Base-by-base conservation (phyloP, 2,888 invertebrate species). In the Hoplodrina ambigua region DNA sequence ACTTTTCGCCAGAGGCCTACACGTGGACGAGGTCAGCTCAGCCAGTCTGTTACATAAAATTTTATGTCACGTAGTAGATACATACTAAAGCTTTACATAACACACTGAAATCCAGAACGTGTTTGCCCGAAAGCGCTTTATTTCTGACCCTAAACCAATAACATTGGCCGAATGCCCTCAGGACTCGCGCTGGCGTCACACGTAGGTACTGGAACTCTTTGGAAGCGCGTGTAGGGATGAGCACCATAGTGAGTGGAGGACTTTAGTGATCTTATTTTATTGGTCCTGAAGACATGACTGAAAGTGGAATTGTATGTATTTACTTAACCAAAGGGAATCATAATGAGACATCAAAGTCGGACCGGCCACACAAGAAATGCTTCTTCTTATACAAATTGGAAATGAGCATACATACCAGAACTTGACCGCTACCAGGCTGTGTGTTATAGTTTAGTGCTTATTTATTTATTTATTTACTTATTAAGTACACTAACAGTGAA, bases 141-240 rank as follows among this genome's bases (percentile, higher is more conserved):
- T 20, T 53, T 74, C 37, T 25, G 44, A 57, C 53, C 25, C 75
- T 72, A 74, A 74, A 37, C 74, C 56, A 72, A 66, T 72, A 66
- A 53, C 33, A 20, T 50, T n/a, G 46, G 11, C 0, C 20, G 13
- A 20, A 4, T 25, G n/a, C 66, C 52, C 25, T 46, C 56, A 46
- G 46, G 56, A 37, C 17, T 5, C 50, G n/a, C 41, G 20, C 3
- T 19, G 44, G 46, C 71, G 37, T 72, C 74, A 65, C 25, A 73
- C 55, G 20, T n/a, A n/a, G n/a, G n/a, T n/a, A 62, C 11, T 17
- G 30, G 13, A 30, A 25, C 25, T 25, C 25, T 25, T 25, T 25
- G n/a, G 25, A 19, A 25, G n/a, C 46, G 49, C 49, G 30, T 54
- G 37, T 58, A 37, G 11, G 41, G 46, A 44, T 44, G 44, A 44